These are phyloP conservation scores for Limonius californicus DNA, from an alignment of 1,140 invertebrate genomes.

Conservation along the genomic window DNA sequence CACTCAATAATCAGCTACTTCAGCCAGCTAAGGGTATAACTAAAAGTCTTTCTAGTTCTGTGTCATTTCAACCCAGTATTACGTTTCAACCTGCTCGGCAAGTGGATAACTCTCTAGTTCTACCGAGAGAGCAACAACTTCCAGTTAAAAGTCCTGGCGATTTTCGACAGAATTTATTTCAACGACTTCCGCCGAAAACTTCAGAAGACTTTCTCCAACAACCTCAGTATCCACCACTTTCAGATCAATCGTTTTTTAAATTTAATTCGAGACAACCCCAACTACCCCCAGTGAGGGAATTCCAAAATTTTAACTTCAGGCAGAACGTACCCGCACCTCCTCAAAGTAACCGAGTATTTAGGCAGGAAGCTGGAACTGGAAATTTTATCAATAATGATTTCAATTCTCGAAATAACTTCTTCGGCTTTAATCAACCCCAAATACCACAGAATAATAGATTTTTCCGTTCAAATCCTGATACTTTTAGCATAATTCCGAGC, in stretches of 20 bases:
- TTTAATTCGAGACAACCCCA: too few relatives aligned
- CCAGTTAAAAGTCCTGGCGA: background rate
- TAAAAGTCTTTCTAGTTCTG: background rate
- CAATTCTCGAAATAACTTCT: constrained; percentile 32
- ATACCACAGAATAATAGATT: constrained; percentile 17
- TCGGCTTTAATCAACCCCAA: constrained; percentile 32
- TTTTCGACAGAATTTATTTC: background rate
- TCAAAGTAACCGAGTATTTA: constrained; percentile 45
- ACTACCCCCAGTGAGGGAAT: background rate
- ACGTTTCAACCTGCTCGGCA: background rate
- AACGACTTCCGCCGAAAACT: background rate
- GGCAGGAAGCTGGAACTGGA: constrained; percentile 49
- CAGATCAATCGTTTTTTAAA: too few relatives aligned
- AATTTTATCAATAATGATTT: constrained; percentile 40
- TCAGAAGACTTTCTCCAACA: too few relatives aligned
- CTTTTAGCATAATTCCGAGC: background rate
- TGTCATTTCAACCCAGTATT: background rate
- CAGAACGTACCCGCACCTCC: background rate
- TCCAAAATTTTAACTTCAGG: constrained; percentile 16
- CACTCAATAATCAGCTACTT: background rate
- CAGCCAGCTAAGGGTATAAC: too few relatives aligned
- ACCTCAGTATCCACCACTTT: too few relatives aligned
- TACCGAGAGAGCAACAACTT: background rate
- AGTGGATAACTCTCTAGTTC: background rate
- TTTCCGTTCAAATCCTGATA: constrained; percentile 18